Percentiles rank a stretch among this genome's conserved stretches.
Conservation (phyloP, 1,140 invertebrate species). For the Tachypleus tridentatus region DNA sequence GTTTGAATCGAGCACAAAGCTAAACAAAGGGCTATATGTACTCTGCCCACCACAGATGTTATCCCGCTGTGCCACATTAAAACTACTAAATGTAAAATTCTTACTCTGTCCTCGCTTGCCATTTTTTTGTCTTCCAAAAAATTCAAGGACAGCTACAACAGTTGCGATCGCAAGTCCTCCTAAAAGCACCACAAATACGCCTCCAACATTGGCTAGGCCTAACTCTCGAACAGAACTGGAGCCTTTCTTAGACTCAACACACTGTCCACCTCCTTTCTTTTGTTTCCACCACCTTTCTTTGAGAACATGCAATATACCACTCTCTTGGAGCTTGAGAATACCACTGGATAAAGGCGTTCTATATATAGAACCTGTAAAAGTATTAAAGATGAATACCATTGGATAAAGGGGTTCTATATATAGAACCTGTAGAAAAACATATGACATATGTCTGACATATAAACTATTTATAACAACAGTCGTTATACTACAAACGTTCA, state of each 20-base stretch:
- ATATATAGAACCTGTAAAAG: conserved; percentile 32
- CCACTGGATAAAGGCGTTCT: conserved; percentile 34
- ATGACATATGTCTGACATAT: no score
- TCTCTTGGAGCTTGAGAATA: conserved; percentile 38
- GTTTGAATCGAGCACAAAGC: no score
- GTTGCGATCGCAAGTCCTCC: conserved; percentile 32
- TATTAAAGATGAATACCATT: no score
- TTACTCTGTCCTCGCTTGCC: neutral
- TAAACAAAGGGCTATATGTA: no score
- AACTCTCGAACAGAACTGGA: conserved; percentile 29
- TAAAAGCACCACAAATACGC: conserved; percentile 41
- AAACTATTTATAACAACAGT: no score
- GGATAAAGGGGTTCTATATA: no score
- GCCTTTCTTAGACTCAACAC: conserved; percentile 20
- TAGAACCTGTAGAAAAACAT: no score
- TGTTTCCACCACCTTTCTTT: conserved; percentile 34
- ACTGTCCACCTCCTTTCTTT: conserved; percentile 25
- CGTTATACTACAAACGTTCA: no score
- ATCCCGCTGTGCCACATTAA: no score
- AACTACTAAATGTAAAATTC: neutral
- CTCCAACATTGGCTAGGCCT: conserved; percentile 34
- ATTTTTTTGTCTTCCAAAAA: conserved; percentile 20
- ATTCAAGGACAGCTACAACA: conserved; percentile 22
- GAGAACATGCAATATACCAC: conserved; percentile 33
- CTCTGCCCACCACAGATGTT: no score